Conservation (phyloP, 1,140 invertebrate species). For the Tyrophagus putrescentiae region DNA sequence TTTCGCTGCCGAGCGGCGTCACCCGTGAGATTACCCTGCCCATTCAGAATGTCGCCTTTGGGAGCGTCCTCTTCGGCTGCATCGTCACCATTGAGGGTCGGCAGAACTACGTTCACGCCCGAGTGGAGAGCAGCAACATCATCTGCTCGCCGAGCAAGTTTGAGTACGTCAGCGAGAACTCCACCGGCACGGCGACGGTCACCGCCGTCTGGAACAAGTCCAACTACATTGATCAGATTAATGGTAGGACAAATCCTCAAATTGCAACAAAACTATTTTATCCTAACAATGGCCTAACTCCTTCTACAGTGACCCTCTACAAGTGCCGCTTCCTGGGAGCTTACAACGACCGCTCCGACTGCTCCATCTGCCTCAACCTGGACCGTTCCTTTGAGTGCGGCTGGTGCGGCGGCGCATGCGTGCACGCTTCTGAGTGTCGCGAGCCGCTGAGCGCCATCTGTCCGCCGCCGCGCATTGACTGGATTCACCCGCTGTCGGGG, state of each 20-base stretch:
- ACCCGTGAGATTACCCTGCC: constrained; percentile 70
- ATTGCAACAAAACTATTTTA: too few species aligned
- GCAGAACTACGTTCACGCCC: not conserved
- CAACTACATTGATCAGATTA: constrained; percentile 78
- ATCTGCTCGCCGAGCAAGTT: constrained; percentile 1
- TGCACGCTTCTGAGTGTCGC: constrained; percentile 42
- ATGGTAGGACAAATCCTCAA: too few species aligned
- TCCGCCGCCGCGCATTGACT: constrained; percentile 81
- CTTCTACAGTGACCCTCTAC: constrained; percentile 58
- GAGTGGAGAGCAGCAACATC: not conserved
- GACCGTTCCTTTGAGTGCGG: constrained; percentile 65
- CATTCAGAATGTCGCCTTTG: constrained; percentile 69
- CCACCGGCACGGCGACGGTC: constrained; percentile 48
- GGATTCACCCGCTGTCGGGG: constrained; percentile 82
- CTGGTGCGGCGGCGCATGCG: constrained; percentile 77
- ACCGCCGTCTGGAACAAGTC: constrained; percentile 84
- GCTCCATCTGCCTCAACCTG: constrained; percentile 76
- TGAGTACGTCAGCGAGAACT: constrained; percentile 4
- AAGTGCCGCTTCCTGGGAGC: constrained; percentile 85
- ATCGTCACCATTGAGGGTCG: not conserved
- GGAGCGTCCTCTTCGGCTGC: constrained; percentile 15
- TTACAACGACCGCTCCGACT: constrained; percentile 77
- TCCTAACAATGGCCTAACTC: too few species aligned
- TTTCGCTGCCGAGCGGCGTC: constrained; percentile 71
- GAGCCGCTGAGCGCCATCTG: constrained; percentile 41